Conservation (phyloP, 37 sponge, comb jelly and placozoan species). For the Aplysina aerophoba region DNA sequence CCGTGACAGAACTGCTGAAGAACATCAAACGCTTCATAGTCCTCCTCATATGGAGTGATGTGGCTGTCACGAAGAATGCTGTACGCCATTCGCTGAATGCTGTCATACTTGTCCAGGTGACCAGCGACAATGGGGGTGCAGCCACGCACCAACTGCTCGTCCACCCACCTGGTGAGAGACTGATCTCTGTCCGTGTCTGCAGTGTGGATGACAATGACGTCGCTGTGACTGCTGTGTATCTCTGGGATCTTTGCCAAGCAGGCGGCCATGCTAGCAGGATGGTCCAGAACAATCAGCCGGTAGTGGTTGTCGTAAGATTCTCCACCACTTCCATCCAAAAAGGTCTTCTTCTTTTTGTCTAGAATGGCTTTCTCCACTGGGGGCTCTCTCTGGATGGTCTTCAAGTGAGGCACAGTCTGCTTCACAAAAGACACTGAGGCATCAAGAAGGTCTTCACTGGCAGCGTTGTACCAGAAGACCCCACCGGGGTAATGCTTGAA, state of each 20-base stretch:
- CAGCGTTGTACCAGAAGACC: constrained; percentile 44
- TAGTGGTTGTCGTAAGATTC: constrained; percentile 2
- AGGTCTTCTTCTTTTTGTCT: not conserved
- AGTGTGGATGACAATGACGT: constrained; percentile 29
- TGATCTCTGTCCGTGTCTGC: not conserved
- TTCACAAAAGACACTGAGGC: constrained; percentile 34
- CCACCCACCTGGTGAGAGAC: not conserved
- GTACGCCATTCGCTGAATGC: constrained; percentile 35
- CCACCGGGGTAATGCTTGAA: constrained; percentile 49
- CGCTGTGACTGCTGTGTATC: constrained; percentile 8
- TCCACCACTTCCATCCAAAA: no score
- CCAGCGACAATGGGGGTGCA: constrained; percentile 7
- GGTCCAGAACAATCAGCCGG: constrained; percentile 15
- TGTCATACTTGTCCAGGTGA: constrained; percentile 5
- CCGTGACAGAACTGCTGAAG: not conserved
- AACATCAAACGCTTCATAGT: constrained; percentile 5
- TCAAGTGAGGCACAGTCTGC: not conserved
- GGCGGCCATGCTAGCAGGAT: not conserved
- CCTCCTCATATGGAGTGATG: not conserved
- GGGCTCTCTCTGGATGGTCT: not conserved
- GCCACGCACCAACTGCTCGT: constrained; percentile 10
- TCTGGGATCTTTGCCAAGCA: not conserved
- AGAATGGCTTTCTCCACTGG: not conserved
- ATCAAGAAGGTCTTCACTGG: constrained; percentile 30
- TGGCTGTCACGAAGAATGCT: not conserved